phyloP scores from a whole-genome alignment of 2,113 vertebrate species.

The Hylia prasina region DNA sequence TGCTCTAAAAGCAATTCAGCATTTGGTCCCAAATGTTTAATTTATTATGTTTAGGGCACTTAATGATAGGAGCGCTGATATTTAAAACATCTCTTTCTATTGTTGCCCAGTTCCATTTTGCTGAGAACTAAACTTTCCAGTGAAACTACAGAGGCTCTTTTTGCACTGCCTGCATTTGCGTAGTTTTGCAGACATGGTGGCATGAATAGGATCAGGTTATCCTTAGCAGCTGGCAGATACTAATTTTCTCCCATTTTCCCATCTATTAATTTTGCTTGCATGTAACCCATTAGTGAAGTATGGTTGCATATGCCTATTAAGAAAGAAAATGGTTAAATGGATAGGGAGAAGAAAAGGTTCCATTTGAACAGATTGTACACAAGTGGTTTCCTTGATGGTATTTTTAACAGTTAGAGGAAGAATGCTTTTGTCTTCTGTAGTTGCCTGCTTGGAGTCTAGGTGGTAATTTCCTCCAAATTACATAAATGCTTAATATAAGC shows the following conservation, averaged over 20 bases:
- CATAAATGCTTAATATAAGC: neutral
- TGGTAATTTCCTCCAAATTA: neutral
- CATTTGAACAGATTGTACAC: neutral
- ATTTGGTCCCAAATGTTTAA: neutral
- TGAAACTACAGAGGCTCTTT: neutral
- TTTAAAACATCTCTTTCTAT: neutral
- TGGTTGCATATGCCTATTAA: neutral
- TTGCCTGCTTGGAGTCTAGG: neutral
- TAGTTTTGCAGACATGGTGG: neutral
- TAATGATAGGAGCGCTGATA: neutral
- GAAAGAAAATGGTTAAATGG: neutral
- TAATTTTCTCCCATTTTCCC: neutral
- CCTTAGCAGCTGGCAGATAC: neutral
- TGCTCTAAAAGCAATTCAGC: neutral
- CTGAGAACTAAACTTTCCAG: neutral
- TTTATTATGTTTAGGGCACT: neutral
- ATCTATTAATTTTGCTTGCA: neutral
- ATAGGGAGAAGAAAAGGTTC: neutral
- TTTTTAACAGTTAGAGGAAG: neutral
- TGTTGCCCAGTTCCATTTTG: neutral
- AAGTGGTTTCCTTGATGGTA: neutral
- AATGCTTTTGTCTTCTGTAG: neutral
- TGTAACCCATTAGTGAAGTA: neutral
- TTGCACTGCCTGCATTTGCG: neutral
- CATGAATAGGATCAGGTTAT: conserved; percentile 8